Conservation (phyloP, 2,888 invertebrate species). For the Rhorus exstirpatorius region DNA sequence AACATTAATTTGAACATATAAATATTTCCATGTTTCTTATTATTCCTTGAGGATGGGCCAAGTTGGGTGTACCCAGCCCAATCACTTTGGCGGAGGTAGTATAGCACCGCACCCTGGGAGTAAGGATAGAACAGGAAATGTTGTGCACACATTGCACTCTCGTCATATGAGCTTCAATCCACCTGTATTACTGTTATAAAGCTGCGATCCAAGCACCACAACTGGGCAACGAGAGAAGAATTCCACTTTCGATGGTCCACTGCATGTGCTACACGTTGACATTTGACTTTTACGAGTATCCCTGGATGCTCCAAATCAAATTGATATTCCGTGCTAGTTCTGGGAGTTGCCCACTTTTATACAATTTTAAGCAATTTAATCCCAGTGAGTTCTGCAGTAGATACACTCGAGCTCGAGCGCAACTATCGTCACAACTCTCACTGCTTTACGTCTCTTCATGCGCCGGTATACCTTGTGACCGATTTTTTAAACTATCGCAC, state of each 20-base stretch:
- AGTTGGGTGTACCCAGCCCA: not conserved
- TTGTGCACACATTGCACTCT: conserved; percentile 11
- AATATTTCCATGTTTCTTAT: not conserved
- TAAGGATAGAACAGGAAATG: conserved; percentile 6
- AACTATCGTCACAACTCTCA: conserved; percentile 5
- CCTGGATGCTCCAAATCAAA: conserved; percentile 78
- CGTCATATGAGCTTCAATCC: conserved; percentile 14
- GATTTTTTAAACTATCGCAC: too few species aligned
- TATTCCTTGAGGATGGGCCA: not conserved
- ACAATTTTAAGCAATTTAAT: conserved; percentile 82
- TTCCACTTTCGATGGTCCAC: conserved; percentile 35
- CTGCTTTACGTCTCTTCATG: conserved; percentile 19
- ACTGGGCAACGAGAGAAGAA: conserved; percentile 24
- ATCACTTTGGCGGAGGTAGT: too few species aligned
- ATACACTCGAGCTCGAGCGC: conserved; percentile 2
- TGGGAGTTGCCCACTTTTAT: conserved; percentile 77
- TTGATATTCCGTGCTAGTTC: conserved; percentile 80
- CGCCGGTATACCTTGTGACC: too few species aligned
- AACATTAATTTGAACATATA: not conserved
- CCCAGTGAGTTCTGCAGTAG: conserved; percentile 72
- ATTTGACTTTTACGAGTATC: conserved; percentile 76
- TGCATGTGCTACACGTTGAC: conserved; percentile 57
- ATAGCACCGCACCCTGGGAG: not conserved
- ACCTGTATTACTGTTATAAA: conserved; percentile 26
- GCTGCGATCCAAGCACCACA: conserved; percentile 31